Percentiles rank a stretch among this genome's conserved stretches.
Conservation (phyloP, 2,797 vertebrate genomes). For the Acipenser ruthenus region DNA sequence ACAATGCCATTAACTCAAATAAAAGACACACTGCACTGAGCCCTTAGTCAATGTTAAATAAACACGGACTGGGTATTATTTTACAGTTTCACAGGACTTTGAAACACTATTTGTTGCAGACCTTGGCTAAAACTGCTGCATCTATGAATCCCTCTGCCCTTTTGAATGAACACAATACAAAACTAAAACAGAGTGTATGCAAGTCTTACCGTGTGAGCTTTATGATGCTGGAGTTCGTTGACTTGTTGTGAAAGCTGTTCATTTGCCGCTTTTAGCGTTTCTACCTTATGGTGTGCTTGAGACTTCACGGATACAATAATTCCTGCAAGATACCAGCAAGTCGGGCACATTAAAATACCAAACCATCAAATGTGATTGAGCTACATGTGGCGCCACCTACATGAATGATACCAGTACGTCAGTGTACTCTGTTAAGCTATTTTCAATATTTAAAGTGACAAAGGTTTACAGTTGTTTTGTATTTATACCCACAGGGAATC, state of each 20-base stretch:
- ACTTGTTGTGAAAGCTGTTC: constrained; percentile 65
- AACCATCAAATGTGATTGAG: neutral
- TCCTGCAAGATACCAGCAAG: constrained; percentile 48
- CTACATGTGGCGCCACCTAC: neutral
- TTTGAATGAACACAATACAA: too few species aligned
- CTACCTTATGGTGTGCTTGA: constrained; percentile 67
- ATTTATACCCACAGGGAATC: neutral
- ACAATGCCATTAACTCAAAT: too few species aligned
- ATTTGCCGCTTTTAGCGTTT: constrained; percentile 77
- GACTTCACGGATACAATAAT: constrained; percentile 85
- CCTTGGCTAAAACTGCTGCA: too few species aligned
- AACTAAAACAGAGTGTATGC: neutral
- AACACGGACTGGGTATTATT: too few species aligned
- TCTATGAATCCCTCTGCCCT: too few species aligned
- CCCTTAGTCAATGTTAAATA: too few species aligned
- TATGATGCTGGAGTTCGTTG: constrained; percentile 71
- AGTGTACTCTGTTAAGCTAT: too few species aligned
- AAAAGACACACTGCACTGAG: too few species aligned
- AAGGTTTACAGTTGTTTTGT: neutral
- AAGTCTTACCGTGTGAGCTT: constrained; percentile 51
- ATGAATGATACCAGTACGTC: too few species aligned
- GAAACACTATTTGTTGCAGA: too few species aligned
- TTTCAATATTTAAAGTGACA: too few species aligned
- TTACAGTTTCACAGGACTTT: too few species aligned
- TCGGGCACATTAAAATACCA: neutral